phyloP scores from a whole-genome alignment of 2,888 invertebrate genomes.

The Incurvaria masculella region DNA sequence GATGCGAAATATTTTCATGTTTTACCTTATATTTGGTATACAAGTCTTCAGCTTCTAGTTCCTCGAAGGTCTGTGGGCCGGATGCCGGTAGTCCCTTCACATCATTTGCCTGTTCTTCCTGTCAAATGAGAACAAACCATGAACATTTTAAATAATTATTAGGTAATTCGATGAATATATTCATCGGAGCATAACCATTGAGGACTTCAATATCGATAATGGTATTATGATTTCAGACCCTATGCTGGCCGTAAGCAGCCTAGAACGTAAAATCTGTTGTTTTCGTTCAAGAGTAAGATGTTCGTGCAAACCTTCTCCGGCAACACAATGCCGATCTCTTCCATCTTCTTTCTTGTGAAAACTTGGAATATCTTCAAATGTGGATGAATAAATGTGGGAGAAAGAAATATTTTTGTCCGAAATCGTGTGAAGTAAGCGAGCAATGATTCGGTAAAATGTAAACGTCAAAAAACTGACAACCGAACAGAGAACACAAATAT shows the following conservation, averaged over 20 bases:
- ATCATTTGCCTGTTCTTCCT: slow-evolving; percentile 65
- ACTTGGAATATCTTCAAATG: too few relatives aligned
- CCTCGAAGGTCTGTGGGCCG: slow-evolving; percentile 70
- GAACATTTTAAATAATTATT: slow-evolving; percentile 1
- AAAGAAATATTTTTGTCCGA: too few relatives aligned
- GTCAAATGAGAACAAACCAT: slow-evolving; percentile 21
- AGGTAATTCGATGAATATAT: background rate
- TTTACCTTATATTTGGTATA: slow-evolving; percentile 92
- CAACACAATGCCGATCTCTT: slow-evolving; percentile 76
- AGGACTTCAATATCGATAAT: too few relatives aligned
- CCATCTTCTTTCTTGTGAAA: too few relatives aligned
- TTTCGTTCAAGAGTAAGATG: too few relatives aligned
- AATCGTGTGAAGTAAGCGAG: too few relatives aligned
- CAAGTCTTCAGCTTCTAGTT: slow-evolving; percentile 86
- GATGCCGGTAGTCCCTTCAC: slow-evolving; percentile 64
- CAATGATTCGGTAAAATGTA: background rate
- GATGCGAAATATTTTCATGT: slow-evolving; percentile 5
- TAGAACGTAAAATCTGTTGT: slow-evolving; percentile 15
- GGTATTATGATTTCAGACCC: too few relatives aligned
- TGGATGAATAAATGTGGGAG: too few relatives aligned
- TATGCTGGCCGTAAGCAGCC: too few relatives aligned
- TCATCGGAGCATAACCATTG: background rate
- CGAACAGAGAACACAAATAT: background rate
- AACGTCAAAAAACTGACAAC: background rate
- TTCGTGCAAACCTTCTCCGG: slow-evolving; percentile 81